Evolutionary conservation across 2,797 vertebrate genomes (phyloP).

Genomic region (Rousettus madagascariensis): DNA sequence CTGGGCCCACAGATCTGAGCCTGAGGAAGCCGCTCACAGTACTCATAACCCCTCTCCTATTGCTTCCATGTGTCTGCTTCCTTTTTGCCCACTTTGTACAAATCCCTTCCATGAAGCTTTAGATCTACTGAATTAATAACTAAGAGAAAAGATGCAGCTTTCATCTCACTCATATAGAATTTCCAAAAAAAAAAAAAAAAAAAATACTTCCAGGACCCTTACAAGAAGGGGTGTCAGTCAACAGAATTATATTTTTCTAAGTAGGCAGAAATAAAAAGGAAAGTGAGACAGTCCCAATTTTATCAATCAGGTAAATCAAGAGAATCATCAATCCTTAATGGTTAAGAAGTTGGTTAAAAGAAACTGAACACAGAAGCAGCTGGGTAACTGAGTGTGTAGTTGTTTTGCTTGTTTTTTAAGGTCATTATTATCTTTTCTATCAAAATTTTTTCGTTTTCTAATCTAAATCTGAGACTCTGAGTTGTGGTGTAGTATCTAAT

Average conservation of each 20-base stretch:
- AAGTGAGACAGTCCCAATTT: not conserved
- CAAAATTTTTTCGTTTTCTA: not conserved
- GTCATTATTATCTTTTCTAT: not conserved
- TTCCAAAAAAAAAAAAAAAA: not conserved
- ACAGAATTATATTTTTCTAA: conserved; percentile 26
- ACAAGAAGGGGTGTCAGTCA: not conserved
- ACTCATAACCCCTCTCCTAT: not conserved
- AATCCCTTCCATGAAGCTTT: not conserved
- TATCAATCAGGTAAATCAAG: not conserved
- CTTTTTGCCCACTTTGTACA: not conserved
- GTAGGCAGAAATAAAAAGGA: not conserved
- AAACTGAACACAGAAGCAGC: not conserved
- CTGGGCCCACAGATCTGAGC: not conserved
- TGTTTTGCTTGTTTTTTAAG: not conserved
- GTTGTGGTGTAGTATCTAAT: not conserved
- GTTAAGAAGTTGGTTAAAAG: not conserved
- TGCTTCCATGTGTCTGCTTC: not conserved
- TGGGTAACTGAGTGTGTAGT: fast-evolving
- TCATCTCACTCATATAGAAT: not conserved
- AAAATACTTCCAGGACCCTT: not conserved
- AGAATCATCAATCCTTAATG: not conserved
- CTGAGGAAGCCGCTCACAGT: not conserved
- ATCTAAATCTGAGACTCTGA: not conserved
- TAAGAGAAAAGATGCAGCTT: not conserved
- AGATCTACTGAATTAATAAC: not conserved